These are phyloP conservation scores for Eupithecia subfuscata DNA, from an alignment of 2,888 invertebrate genomes.

Conservation along the genomic window DNA sequence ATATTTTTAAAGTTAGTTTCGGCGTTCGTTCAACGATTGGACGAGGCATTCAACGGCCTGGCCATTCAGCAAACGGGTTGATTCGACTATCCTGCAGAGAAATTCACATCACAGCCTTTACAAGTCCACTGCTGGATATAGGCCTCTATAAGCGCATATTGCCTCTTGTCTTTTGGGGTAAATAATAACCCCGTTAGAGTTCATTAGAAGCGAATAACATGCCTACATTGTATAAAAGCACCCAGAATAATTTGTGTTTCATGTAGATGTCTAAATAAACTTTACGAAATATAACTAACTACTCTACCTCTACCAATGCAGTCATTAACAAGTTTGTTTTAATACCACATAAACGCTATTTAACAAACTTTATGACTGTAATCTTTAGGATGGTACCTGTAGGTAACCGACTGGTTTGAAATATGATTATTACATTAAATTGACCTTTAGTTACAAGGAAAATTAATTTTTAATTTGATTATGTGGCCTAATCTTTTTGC, in stretches of 20 bases:
- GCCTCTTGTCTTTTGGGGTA: neutral
- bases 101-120: too few relatives aligned
- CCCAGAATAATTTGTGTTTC: too few relatives aligned
- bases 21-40: too few relatives aligned
- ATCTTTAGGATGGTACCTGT: neutral
- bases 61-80: too few relatives aligned
- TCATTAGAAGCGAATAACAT: neutral
- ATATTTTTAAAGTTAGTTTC: too few relatives aligned
- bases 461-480: neutral
- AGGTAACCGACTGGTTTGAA: neutral
- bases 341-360: neutral
- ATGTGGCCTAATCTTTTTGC: neutral
- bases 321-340: neutral
- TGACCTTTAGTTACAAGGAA: neutral
- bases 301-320: neutral
- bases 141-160: too few relatives aligned
- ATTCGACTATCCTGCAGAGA: too few relatives aligned
- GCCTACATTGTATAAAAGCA: too few relatives aligned
- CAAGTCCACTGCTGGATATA: too few relatives aligned
- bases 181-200: neutral
- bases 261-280: neutral
- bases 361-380: neutral
- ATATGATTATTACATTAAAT: slow-evolving; percentile 1
- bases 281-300: neutral
- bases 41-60: too few relatives aligned